Percentiles rank a stretch among this genome's conserved stretches.
Conservation (phyloP, 2,888 invertebrate species). For the Leptinotarsa tumamoca region DNA sequence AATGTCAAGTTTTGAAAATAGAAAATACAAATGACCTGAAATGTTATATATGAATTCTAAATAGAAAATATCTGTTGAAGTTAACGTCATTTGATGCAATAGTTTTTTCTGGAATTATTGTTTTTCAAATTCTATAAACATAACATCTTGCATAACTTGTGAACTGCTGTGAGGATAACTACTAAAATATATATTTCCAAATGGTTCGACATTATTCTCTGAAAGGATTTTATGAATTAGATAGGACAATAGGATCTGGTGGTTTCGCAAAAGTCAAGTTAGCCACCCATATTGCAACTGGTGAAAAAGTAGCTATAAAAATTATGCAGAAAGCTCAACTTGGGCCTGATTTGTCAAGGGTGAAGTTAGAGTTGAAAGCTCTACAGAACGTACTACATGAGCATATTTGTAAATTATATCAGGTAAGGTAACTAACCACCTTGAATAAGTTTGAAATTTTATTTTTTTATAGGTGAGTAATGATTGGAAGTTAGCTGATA, state of each 20-base stretch:
- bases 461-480: too few relatives aligned
- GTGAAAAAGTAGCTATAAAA: slow-evolving; percentile 85
- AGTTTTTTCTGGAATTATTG: neutral
- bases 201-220: slow-evolving; percentile 70
- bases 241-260: slow-evolving; percentile 80
- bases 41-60: neutral
- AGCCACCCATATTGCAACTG: slow-evolving; percentile 81
- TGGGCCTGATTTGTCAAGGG: slow-evolving; percentile 79
- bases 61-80: neutral
- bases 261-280: slow-evolving; percentile 87
- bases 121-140: neutral
- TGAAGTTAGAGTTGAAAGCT: slow-evolving; percentile 80
- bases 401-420: slow-evolving; percentile 82
- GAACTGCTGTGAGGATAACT: neutral
- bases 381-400: slow-evolving; percentile 78
- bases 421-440: slow-evolving; percentile 62
- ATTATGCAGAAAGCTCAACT: slow-evolving; percentile 82
- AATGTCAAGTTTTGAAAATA: slow-evolving; percentile 14
- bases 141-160: neutral
- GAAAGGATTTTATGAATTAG: slow-evolving; percentile 75
- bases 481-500: too few relatives aligned
- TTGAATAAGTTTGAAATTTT: neutral
- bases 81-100: too few relatives aligned
- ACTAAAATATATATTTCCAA: slow-evolving; percentile 26
- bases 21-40: neutral